phyloP scores from a whole-genome alignment of 2,797 vertebrate genomes.

The Tauraco hartlaubi region DNA sequence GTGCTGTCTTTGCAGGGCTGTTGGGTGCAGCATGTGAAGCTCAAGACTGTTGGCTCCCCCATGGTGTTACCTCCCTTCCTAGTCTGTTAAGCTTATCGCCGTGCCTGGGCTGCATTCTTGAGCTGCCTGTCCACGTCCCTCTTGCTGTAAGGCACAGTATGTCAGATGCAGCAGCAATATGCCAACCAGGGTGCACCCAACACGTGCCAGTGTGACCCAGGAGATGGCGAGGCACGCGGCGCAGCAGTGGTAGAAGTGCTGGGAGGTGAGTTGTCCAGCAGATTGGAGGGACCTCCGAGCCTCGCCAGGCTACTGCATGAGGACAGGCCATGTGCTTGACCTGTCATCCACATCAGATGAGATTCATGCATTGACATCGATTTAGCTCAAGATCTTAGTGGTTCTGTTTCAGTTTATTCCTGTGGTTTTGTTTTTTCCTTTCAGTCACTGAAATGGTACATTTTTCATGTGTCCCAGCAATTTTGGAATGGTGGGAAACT shows the following conservation, averaged over 20 bases:
- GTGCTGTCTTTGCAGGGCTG: background rate
- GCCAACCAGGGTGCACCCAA: background rate
- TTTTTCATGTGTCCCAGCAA: background rate
- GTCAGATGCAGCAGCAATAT: background rate
- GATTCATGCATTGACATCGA: background rate
- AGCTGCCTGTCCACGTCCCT: background rate
- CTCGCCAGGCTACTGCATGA: background rate
- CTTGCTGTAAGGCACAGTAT: background rate
- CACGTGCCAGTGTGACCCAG: fast-evolving
- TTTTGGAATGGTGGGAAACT: slow-evolving; percentile 22
- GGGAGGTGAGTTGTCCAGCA: background rate
- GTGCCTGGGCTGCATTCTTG: background rate
- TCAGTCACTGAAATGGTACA: background rate
- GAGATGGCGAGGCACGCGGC: fast-evolving
- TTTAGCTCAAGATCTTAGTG: background rate
- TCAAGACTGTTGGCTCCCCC: background rate
- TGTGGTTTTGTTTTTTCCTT: background rate
- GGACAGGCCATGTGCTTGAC: background rate
- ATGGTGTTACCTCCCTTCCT: background rate
- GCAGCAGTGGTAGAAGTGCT: background rate
- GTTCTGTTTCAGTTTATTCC: background rate
- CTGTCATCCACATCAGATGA: background rate
- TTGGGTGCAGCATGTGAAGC: fast-evolving
- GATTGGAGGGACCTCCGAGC: fast-evolving
- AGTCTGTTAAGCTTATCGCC: fast-evolving